Percentiles rank a stretch among this genome's conserved stretches.
These are phyloP conservation scores for Panthera uncia DNA, from an alignment of 2,113 vertebrate genomes.

Conservation along the genomic window DNA sequence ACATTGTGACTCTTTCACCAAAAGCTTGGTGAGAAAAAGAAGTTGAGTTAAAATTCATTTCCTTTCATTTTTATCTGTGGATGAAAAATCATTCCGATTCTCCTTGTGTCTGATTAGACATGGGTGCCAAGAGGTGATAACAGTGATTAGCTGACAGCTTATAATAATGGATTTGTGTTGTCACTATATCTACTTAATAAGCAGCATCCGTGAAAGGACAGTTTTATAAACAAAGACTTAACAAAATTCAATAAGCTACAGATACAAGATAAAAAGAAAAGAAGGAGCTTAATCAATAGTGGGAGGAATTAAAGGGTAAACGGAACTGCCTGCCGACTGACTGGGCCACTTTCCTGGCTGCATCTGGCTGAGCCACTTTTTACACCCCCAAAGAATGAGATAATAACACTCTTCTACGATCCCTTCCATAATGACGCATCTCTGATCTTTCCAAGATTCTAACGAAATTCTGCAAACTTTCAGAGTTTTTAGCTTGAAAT, in stretches of 20 bases:
- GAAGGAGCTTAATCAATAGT: neutral
- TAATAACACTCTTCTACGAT: neutral
- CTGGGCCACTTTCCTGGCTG: neutral
- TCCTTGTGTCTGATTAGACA: neutral
- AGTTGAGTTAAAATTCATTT: neutral
- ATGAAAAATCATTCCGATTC: constrained; percentile 7
- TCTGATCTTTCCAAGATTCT: constrained; percentile 23
- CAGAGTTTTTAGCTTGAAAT: constrained; percentile 6
- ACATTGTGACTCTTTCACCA: constrained; percentile 13
- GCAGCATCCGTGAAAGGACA: constrained; percentile 10
- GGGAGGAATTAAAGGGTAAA: neutral
- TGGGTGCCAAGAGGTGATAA: neutral
- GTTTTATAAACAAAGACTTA: constrained; percentile 38
- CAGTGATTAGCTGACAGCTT: neutral
- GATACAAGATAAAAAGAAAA: constrained; percentile 36
- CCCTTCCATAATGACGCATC: neutral
- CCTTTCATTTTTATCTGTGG: constrained; percentile 1
- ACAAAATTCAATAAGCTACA: constrained; percentile 30
- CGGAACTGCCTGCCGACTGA: neutral
- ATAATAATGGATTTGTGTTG: constrained; percentile 13
- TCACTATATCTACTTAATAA: constrained; percentile 34
- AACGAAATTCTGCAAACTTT: neutral
- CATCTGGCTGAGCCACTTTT: neutral
- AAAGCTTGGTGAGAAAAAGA: neutral
- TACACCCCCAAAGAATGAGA: neutral